Percentiles rank a stretch among this genome's conserved stretches.
Conservation (phyloP, 2,113 vertebrate genomes). For the Gallinago media region DNA sequence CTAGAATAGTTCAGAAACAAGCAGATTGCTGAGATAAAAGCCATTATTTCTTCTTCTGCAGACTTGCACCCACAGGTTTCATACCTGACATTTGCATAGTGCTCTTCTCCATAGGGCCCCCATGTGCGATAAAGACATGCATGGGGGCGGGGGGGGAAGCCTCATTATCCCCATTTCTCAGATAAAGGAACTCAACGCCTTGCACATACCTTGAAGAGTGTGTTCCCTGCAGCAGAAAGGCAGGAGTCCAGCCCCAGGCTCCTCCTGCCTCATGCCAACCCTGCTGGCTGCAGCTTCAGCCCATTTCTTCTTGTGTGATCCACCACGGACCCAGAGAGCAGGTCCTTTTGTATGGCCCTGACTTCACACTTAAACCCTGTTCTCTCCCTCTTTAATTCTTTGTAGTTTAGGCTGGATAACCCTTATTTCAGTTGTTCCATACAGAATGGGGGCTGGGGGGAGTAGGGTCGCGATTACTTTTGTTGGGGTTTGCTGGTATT, state of each 20-base stretch:
- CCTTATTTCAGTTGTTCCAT: not conserved
- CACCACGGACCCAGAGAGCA: rapidly evolving
- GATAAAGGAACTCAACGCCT: not conserved
- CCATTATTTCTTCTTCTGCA: not conserved
- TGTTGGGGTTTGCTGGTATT: not conserved
- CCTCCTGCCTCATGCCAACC: not conserved
- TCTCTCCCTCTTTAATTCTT: not conserved
- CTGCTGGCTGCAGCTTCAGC: not conserved
- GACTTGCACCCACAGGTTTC: not conserved
- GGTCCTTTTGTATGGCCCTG: not conserved
- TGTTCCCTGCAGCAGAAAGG: not conserved
- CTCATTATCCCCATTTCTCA: not conserved
- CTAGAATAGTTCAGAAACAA: not conserved
- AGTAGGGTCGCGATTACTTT: not conserved
- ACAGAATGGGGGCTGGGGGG: too few relatives aligned
- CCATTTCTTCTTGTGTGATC: not conserved
- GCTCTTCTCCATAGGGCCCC: not conserved
- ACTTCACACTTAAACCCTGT: not conserved
- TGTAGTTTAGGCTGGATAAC: not conserved
- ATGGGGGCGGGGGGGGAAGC: not conserved
- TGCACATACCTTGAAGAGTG: rapidly evolving
- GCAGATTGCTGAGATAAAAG: not conserved
- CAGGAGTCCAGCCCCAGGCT: not conserved
- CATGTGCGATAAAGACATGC: rapidly evolving
- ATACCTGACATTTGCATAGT: not conserved